Conservation (phyloP, 1,140 invertebrate genomes). For the Antheraea mylitta region DNA sequence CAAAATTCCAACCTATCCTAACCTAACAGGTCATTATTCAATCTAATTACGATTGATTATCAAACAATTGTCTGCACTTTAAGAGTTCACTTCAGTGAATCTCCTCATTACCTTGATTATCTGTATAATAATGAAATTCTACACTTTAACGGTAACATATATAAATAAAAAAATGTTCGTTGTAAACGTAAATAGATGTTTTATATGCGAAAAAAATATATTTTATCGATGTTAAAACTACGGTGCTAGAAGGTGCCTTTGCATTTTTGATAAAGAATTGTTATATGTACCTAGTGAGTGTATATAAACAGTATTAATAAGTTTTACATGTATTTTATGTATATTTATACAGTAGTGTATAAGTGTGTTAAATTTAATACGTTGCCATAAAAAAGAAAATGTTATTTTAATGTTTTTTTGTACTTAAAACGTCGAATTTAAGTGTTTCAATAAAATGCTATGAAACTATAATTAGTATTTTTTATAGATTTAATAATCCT, state of each 20-base stretch:
- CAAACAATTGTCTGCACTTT: too few relatives aligned
- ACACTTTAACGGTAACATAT: too few relatives aligned
- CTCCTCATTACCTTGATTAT: too few relatives aligned
- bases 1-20: too few relatives aligned
- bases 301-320: conserved; percentile 32
- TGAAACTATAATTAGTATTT: not conserved
- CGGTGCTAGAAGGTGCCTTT: conserved; percentile 60
- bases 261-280: conserved; percentile 30
- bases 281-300: conserved; percentile 32
- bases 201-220: not conserved
- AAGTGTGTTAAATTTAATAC: conserved; percentile 17
- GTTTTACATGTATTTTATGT: conserved; percentile 27
- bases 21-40: too few relatives aligned
- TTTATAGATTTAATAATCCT: not conserved
- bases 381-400: conserved; percentile 49
- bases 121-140: too few relatives aligned
- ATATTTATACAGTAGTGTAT: conserved; percentile 38
- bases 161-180: too few relatives aligned
- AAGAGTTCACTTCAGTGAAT: too few relatives aligned
- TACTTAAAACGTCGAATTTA: conserved; percentile 67
- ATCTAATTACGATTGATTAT: too few relatives aligned
- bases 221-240: conserved; percentile 1
- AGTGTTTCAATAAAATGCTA: conserved; percentile 51
- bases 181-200: not conserved
- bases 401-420: conserved; percentile 32